Base-by-base conservation (phyloP, 2,797 vertebrate species). In the Tamandua tetradactyla region DNA sequence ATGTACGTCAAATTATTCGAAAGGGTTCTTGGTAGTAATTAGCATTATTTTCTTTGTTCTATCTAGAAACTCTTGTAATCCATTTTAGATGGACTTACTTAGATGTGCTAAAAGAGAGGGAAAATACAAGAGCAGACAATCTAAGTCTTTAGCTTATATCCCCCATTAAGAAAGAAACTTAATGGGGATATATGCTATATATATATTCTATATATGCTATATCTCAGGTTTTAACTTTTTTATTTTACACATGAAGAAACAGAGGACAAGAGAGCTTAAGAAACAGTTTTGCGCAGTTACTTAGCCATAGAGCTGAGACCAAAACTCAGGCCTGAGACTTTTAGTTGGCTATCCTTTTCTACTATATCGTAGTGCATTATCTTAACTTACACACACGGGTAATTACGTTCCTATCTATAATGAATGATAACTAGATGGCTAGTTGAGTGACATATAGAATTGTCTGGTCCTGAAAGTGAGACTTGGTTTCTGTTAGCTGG, bases 401-500 rank as follows among this genome's bases (percentile, higher is more conserved):
- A 93, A 84, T 89, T 79, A 64, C 18, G 2, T 64, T 57, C 66
- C 90, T 94, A 9, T 35, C 61, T 81, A 12, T 61, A 85, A 87
- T 91, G 57, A 18, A 59, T 83, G 68, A 79, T 66, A 52, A 78
- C 66, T 44, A 85, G 57, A 88, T 79, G 62, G 42, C 23, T 91
- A 90, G 55, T 18, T 78, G 20, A 40, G 5, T 89, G 49, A 81
- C 35, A 49, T 76, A 76, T 2, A 86, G 47, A 92, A 84, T 80
- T 37, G 71, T 78, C 86, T 94, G 71, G 25, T 78, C 40, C 68
- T 37, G 14, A 93, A 94, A 91, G 64, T 91, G 80, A 74, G 37
- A 80, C 82, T 95, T 96, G 94, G 66, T 92, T 96, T 96, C 57
- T 81, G 27, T 87, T 89, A 59, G 49, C 27, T 42, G 44, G 92